Conservation (phyloP, 1,140 invertebrate genomes). For the Leptinotarsa defecta region DNA sequence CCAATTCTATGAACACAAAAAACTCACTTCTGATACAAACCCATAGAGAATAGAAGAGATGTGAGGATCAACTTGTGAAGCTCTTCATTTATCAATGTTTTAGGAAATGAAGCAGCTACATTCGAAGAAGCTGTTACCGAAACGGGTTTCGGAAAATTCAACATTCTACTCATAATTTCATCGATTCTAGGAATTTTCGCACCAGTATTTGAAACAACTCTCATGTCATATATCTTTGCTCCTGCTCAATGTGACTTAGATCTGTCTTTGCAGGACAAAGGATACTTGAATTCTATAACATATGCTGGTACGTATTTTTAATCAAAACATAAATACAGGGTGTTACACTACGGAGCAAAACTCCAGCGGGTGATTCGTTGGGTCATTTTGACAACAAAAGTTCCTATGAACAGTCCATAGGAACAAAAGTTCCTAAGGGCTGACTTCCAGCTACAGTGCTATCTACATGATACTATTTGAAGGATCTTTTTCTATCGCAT, state of each 20-base stretch:
- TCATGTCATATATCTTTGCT: slow-evolving; percentile 63
- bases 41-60: too few relatives aligned
- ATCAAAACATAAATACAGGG: neutral
- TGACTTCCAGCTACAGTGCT: too few relatives aligned
- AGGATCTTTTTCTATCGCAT: too few relatives aligned
- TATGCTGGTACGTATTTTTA: slow-evolving; percentile 62
- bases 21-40: too few relatives aligned
- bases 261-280: slow-evolving; percentile 61
- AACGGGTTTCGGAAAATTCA: slow-evolving; percentile 64
- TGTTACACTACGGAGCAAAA: too few relatives aligned
- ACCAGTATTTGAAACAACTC: slow-evolving; percentile 61
- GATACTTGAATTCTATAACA: slow-evolving; percentile 64
- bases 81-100: neutral
- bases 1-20: too few relatives aligned
- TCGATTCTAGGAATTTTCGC: slow-evolving; percentile 57
- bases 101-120: slow-evolving; percentile 10
- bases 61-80: too few relatives aligned
- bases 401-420: too few relatives aligned
- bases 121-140: slow-evolving; percentile 54
- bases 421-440: too few relatives aligned
- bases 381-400: too few relatives aligned
- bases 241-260: slow-evolving; percentile 65
- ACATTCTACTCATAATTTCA: slow-evolving; percentile 60
- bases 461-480: too few relatives aligned
- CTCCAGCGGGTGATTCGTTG: too few relatives aligned